phyloP scores from a whole-genome alignment of 1,140 invertebrate species.

The Dermatophagoides farinae region DNA sequence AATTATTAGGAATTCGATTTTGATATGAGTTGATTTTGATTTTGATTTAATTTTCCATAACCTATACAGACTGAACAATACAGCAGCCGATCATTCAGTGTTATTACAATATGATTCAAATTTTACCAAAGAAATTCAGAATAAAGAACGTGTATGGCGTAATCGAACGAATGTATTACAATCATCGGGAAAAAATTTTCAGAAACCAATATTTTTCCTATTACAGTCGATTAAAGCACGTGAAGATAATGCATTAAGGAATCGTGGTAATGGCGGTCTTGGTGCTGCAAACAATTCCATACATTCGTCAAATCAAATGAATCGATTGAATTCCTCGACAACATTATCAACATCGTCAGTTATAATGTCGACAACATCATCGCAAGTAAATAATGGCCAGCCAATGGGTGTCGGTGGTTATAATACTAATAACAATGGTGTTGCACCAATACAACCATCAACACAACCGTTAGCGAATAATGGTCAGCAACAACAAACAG shows the following conservation, averaged over 20 bases:
- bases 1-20: not conserved
- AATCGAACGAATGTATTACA: slow-evolving; percentile 84
- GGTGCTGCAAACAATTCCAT: no score
- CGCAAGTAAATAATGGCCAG: not conserved
- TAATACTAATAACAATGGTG: no score
- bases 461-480: no score
- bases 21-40: not conserved
- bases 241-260: slow-evolving; percentile 41
- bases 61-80: slow-evolving; percentile 4
- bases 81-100: slow-evolving; percentile 19
- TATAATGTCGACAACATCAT: no score
- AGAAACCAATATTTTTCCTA: slow-evolving; percentile 81
- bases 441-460: no score
- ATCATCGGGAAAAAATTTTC: slow-evolving; percentile 79
- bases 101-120: slow-evolving; percentile 89
- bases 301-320: not conserved
- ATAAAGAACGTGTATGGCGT: slow-evolving; percentile 78
- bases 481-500: not conserved
- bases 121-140: slow-evolving; percentile 85
- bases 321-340: not conserved
- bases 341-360: no score
- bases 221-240: slow-evolving; percentile 73
- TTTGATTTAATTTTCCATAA: not conserved
- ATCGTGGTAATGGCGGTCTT: not conserved
- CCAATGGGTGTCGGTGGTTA: not conserved